Evolutionary conservation across 2,797 vertebrate species (phyloP), one percentile per base, ranked within the genome.

Genomic region (Rachycentron canadum): DNA sequence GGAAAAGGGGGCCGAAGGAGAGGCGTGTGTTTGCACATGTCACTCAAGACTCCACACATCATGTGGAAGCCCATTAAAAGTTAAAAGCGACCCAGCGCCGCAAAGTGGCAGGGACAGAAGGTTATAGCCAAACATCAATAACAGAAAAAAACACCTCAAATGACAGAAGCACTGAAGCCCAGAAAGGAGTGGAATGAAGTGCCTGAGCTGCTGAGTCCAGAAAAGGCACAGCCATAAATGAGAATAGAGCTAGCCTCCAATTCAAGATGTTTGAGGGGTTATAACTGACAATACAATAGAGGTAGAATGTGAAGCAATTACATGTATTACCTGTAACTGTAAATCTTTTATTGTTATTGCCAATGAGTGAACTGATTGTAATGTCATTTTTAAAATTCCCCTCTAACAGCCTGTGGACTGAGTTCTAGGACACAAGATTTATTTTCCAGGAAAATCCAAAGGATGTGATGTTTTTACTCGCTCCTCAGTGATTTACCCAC

Each of bases 71-170:
- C 69, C 23, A 73, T 70, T 68, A 60, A 34, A 21, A 59, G n/a
- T 17, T 50, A 32, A 55, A 78, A 62, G 34, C 45, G 47, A 56
- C 41, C 52, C 40, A 30, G 40, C 32, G 26, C 60, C 28, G 28
- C 64, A 36, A 68, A 67, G 52, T 38, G 13, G 12, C 56, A 28
- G 57, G 1, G 60, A 69, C 38, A 53, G 23, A 69, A 66, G 57
- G 73, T 73, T 50, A 47, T 21, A 62, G 43, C 66, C 25, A 45
- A 71, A 78, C 66, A 81, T 71, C 57, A 56, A 59, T 60, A 60
- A 75, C 43, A 49, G 25, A 28, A 61, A 77, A 61, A 77, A 73
- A 28, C 56, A 74, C 38, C 36, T 69, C 21, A 47, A 53, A 7
- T 49, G 69, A 77, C 64, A 43, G 30, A 32, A 69, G 49, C 36